Evolutionary conservation across 2,888 invertebrate genomes (phyloP).

Genomic region (Acanthosepion pharaonis): DNA sequence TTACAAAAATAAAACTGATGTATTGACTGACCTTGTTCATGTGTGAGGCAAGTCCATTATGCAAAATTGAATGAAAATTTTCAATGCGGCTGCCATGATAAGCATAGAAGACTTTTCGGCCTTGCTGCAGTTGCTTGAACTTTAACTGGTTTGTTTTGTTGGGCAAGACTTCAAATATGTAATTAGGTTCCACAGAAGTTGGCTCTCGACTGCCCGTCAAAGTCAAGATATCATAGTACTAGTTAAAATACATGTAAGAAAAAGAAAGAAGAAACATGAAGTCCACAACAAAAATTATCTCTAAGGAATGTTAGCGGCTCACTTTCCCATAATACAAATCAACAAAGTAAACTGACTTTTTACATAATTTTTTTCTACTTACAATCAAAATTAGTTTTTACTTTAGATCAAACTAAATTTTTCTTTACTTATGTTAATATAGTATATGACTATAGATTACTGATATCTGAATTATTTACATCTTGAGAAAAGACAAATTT

Average conservation of each 20-base stretch:
- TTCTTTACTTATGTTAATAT: too few relatives aligned
- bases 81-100: constrained; percentile 88
- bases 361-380: too few relatives aligned
- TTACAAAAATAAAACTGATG: background rate
- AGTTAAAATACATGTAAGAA: constrained; percentile 36
- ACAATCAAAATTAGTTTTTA: too few relatives aligned
- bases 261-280: background rate
- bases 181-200: constrained; percentile 63
- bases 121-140: constrained; percentile 60
- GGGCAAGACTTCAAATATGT: constrained; percentile 66
- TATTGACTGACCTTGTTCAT: constrained; percentile 79
- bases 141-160: constrained; percentile 59
- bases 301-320: too few relatives aligned
- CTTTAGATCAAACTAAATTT: too few relatives aligned
- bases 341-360: too few relatives aligned
- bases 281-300: too few relatives aligned
- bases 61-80: constrained; percentile 86
- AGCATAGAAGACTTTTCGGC: constrained; percentile 80
- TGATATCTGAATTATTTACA: too few relatives aligned
- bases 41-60: constrained; percentile 85
- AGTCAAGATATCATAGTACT: constrained; percentile 64
- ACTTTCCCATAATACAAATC: too few relatives aligned
- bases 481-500: too few relatives aligned
- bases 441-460: too few relatives aligned
- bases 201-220: constrained; percentile 65